Conservation (phyloP, 1,140 invertebrate species). For the Zaprionus africanus region DNA sequence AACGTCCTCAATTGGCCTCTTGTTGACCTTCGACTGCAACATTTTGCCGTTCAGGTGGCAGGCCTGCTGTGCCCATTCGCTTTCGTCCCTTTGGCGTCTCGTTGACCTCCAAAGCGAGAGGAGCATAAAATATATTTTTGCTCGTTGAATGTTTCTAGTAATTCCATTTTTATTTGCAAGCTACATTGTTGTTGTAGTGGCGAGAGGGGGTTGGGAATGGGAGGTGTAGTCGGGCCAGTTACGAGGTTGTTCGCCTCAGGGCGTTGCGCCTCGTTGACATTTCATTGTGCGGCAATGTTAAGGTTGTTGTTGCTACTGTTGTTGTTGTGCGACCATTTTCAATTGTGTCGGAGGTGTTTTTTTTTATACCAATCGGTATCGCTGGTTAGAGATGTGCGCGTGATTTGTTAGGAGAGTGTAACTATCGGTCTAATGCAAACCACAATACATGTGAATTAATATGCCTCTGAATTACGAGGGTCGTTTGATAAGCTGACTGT, state of each 20-base stretch:
- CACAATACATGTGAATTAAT: too few species aligned
- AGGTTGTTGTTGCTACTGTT: conserved; percentile 24
- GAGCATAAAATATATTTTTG: conserved; percentile 41
- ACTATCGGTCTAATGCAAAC: not conserved
- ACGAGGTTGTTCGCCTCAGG: conserved; percentile 25
- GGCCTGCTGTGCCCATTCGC: not conserved
- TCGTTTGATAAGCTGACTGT: too few species aligned
- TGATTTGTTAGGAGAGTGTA: not conserved
- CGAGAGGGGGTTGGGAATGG: not conserved
- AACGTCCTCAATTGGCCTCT: conserved; percentile 36
- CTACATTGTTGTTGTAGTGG: conserved; percentile 2
- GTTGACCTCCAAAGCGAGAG: conserved; percentile 46
- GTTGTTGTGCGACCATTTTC: conserved; percentile 31
- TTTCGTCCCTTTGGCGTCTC: conserved; percentile 22
- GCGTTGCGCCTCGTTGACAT: conserved; percentile 38
- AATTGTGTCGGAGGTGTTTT: conserved; percentile 24
- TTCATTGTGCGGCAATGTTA: conserved; percentile 37
- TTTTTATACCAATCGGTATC: conserved; percentile 12
- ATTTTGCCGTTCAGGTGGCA: conserved; percentile 14
- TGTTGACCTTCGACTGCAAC: conserved; percentile 41
- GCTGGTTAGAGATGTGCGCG: conserved; percentile 24
- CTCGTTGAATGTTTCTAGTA: conserved; percentile 28
- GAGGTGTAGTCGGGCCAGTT: not conserved
- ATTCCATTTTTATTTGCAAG: conserved; percentile 41
- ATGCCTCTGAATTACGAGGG: too few species aligned